Percentiles rank a stretch among this genome's conserved stretches.
Evolutionary conservation across 2,888 invertebrate species (phyloP).

Genomic region (Lordiphosa andalusiaca): DNA sequence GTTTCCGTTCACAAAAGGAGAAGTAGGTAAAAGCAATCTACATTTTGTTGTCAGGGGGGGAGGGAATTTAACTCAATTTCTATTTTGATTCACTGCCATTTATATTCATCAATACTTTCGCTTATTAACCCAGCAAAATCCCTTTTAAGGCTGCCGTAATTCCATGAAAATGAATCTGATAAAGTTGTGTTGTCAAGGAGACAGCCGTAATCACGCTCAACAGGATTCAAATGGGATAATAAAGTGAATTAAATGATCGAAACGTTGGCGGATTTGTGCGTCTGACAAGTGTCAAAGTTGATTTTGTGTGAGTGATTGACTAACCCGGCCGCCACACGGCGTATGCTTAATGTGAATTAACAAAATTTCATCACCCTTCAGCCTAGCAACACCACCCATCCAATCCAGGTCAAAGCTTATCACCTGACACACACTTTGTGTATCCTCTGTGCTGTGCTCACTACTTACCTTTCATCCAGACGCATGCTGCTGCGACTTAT

Average conservation of each 20-base stretch:
- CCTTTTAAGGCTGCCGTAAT: neutral
- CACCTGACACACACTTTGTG: too few species aligned
- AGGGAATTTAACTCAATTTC: slow-evolving; percentile 14
- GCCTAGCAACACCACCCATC: neutral
- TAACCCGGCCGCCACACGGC: slow-evolving; percentile 21
- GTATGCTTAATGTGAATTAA: slow-evolving; percentile 27
- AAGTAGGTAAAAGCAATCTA: slow-evolving; percentile 42
- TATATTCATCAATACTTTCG: neutral
- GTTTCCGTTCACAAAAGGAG: slow-evolving; percentile 14
- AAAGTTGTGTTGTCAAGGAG: neutral
- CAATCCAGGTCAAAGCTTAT: too few species aligned
- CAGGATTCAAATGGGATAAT: slow-evolving; percentile 48
- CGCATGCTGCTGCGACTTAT: slow-evolving; percentile 91
- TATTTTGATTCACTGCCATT: neutral
- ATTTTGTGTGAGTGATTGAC: slow-evolving; percentile 21
- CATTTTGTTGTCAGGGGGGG: slow-evolving; percentile 1
- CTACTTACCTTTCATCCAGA: slow-evolving; percentile 81
- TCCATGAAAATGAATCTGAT: too few species aligned
- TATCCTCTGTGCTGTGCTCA: too few species aligned
- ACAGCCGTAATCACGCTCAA: slow-evolving; percentile 42
- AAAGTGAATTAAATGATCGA: slow-evolving; percentile 44
- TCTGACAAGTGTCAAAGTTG: slow-evolving; percentile 16
- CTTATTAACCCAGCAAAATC: slow-evolving; percentile 16
- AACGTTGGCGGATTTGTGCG: slow-evolving; percentile 16
- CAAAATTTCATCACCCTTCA: neutral